phyloP scores from a whole-genome alignment of 2,888 invertebrate species.

The Nezara viridula region DNA sequence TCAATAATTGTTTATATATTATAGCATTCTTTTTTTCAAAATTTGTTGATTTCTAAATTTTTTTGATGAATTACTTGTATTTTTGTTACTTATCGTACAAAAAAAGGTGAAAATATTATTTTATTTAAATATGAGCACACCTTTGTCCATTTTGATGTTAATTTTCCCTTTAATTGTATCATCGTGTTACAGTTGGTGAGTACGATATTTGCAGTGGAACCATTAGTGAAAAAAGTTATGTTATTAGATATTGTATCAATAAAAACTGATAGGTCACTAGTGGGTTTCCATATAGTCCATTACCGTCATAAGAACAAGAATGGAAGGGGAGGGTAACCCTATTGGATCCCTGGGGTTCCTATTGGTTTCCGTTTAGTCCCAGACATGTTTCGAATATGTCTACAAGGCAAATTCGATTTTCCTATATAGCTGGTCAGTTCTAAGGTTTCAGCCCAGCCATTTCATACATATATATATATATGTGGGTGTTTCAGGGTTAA shows the following conservation, averaged over 20 bases:
- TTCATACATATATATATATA: background rate
- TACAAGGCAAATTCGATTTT: background rate
- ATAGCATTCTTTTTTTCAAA: too few relatives aligned
- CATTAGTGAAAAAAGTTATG: background rate
- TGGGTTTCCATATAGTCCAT: background rate
- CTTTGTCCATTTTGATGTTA: too few relatives aligned
- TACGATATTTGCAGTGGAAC: too few relatives aligned
- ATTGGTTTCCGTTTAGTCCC: conserved; percentile 24
- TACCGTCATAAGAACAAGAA: background rate
- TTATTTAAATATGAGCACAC: too few relatives aligned
- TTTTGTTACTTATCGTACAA: too few relatives aligned
- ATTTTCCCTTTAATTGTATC: too few relatives aligned
- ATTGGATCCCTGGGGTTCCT: background rate
- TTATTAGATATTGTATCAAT: background rate
- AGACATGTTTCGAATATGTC: background rate
- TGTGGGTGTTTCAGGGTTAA: too few relatives aligned
- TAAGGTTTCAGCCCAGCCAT: background rate
- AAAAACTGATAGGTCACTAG: background rate
- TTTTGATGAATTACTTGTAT: too few relatives aligned
- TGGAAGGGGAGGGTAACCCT: background rate
- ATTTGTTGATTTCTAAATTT: too few relatives aligned
- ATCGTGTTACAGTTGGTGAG: too few relatives aligned
- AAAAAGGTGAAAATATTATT: too few relatives aligned
- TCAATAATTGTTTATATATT: too few relatives aligned
- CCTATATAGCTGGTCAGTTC: background rate